A percentile compares a stretch with the other conserved stretches of the same genome.
These are phyloP conservation scores for Calidris pygmaea DNA, from an alignment of 2,113 vertebrate species.

Conservation along the genomic window DNA sequence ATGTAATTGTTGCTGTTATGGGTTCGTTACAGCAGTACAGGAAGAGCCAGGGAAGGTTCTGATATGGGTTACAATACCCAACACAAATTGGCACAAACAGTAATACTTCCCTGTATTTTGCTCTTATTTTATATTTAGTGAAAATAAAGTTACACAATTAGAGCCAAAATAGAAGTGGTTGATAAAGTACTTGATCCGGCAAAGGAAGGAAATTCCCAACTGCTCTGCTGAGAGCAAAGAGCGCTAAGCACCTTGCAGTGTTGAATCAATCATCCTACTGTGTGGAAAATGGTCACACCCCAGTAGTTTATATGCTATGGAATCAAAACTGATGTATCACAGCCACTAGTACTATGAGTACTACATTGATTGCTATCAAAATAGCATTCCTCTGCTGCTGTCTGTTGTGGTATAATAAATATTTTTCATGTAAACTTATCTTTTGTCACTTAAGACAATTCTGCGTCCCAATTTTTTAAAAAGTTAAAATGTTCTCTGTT, in stretches of 20 bases:
- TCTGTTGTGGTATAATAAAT: background rate
- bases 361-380: background rate
- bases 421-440: background rate
- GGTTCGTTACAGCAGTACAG: slow-evolving; percentile 58
- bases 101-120: slow-evolving; percentile 77
- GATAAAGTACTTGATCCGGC: background rate
- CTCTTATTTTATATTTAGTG: slow-evolving; percentile 57
- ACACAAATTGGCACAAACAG: slow-evolving; percentile 50
- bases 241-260: background rate
- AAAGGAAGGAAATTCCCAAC: slow-evolving; percentile 20
- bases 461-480: background rate
- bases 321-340: background rate
- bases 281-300: background rate
- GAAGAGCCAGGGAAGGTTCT: slow-evolving; percentile 69
- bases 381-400: background rate
- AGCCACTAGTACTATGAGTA: background rate
- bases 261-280: background rate
- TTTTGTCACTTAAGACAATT: background rate
- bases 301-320: background rate
- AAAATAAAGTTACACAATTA: slow-evolving; percentile 54
- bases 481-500: background rate
- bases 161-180: slow-evolving; percentile 57
- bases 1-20: slow-evolving; percentile 63
- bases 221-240: background rate
- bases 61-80: slow-evolving; percentile 76